Percentiles rank a stretch among this genome's conserved stretches.
Conservation (phyloP, 1,140 invertebrate genomes). For the Popillia japonica region DNA sequence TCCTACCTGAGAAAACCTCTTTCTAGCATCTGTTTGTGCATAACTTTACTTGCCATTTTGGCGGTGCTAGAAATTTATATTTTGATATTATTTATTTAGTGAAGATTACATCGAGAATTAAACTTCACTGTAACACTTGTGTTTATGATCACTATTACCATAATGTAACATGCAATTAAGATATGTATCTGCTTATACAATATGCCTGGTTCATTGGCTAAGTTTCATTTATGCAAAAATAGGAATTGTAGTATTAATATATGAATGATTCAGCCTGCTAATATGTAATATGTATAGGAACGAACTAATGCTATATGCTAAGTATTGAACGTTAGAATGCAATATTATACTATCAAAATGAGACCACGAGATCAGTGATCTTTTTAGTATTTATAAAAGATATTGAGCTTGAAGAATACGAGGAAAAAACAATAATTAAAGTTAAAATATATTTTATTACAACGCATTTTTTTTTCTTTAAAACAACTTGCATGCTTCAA, state of each 20-base stretch:
- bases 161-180: too few species aligned
- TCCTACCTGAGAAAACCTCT: too few species aligned
- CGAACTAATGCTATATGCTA: background rate
- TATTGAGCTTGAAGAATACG: background rate
- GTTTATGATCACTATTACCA: too few species aligned
- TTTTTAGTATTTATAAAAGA: too few species aligned
- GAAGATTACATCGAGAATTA: too few species aligned
- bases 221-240: background rate
- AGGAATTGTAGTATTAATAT: background rate
- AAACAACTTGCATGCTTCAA: background rate
- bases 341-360: background rate
- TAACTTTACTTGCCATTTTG: too few species aligned
- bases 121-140: too few species aligned
- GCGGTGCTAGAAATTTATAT: too few species aligned
- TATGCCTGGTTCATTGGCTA: background rate
- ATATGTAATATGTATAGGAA: background rate
- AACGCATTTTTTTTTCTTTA: background rate
- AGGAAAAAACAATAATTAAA: background rate
- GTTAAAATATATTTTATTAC: constrained; percentile 4
- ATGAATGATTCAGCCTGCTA: background rate
- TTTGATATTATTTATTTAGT: too few species aligned
- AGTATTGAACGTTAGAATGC: background rate
- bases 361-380: background rate
- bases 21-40: too few species aligned
- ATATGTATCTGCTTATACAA: too few species aligned